Base-by-base conservation (phyloP, 1,140 invertebrate genomes). In the Lepidotrigona ventralis region DNA sequence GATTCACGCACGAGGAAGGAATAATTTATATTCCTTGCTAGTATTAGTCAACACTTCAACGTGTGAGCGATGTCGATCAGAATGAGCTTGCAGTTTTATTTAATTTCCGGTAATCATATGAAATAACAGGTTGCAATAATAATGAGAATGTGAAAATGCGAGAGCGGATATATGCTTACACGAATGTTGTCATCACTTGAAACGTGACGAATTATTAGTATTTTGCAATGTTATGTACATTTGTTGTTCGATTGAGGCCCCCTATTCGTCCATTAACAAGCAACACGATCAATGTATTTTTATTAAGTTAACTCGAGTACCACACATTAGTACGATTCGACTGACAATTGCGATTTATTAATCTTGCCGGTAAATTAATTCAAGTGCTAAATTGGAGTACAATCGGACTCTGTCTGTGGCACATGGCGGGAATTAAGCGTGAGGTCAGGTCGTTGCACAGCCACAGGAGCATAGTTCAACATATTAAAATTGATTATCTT, bases 401-500 rank as follows among this genome's bases (percentile, higher is more conserved):
- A 92, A 91, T 92, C 91, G 85, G 84, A 77, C 79, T 71, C 39
- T 66, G 85, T 85, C 79, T 85, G 66, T 69, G 15, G 54, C 77
- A 68, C 70, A 88, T 75, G 63, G 81, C 79, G 82, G 66, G 81
- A 89, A 89, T 89, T 84, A 87, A 90, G 86, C 79, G 77, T 79
- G 76, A 85, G 81, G 79, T 79, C 83, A 79, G 87, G 85, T 91
- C 90, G 83, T 89, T 88, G 90, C 72, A 90, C 88, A 76, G 64
- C 60, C 56, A 53, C 56, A 69, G 82, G 81, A 70, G 60, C 85
- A 80, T 86, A 89, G 80, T 86, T 90, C 85, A 87, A 90, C 80
- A 79, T 87, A 92, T 92, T 91, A 90, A 85, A 88, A 90, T 91
- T 90, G 87, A 93, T 92, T 91, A 91, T 83, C 85, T 86, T 90